These are phyloP conservation scores for Masticophis lateralis DNA, from an alignment of 2,797 vertebrate genomes.

Conservation along the genomic window DNA sequence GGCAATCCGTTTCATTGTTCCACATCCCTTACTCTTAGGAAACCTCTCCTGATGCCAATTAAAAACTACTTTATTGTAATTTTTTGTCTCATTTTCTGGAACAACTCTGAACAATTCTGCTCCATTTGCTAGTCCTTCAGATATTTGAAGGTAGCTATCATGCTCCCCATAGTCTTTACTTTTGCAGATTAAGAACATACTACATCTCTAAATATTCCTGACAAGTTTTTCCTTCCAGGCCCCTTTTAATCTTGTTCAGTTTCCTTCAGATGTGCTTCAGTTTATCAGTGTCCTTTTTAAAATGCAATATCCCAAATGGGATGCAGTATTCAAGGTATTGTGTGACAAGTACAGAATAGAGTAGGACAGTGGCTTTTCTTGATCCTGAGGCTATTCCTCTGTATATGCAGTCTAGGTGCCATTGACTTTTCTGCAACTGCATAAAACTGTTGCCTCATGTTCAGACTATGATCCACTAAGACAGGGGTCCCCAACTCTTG, in stretches of 20 bases:
- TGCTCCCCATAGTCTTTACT: neutral
- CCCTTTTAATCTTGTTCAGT: neutral
- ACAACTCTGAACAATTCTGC: neutral
- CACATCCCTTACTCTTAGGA: neutral
- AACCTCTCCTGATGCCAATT: neutral
- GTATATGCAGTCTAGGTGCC: neutral
- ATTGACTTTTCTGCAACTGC: neutral
- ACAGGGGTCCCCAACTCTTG: neutral
- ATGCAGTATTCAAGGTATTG: neutral
- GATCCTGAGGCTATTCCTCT: neutral
- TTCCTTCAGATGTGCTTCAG: neutral
- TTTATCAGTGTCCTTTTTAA: neutral
- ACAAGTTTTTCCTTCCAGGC: neutral
- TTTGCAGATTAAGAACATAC: neutral
- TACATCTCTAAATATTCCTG: neutral
- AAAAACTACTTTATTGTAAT: neutral
- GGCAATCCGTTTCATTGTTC: neutral
- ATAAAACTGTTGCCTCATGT: neutral
- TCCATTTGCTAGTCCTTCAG: neutral
- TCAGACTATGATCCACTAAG: neutral
- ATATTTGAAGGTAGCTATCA: neutral
- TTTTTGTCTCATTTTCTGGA: neutral
- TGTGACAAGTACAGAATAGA: neutral
- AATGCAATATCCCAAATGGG: neutral
- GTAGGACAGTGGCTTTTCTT: neutral